Evolutionary conservation across 2,797 vertebrate species (phyloP).

Genomic region (Tapirus indicus): DNA sequence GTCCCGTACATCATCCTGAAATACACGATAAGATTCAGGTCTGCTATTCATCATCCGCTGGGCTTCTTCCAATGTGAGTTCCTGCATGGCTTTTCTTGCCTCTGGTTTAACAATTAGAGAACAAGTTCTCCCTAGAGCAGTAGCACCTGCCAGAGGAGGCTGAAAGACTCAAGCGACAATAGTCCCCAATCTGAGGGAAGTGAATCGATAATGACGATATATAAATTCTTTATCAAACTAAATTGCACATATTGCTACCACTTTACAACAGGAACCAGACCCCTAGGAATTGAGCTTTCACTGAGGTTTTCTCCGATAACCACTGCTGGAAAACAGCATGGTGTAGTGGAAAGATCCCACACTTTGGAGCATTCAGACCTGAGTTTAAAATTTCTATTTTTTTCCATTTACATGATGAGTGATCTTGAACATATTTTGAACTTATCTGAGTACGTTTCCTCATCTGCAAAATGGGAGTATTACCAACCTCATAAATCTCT

Average conservation of each 20-base stretch:
- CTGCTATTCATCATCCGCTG: slow-evolving; percentile 82
- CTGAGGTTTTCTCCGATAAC: slow-evolving; percentile 22
- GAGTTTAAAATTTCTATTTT: background rate
- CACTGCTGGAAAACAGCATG: background rate
- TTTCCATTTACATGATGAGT: background rate
- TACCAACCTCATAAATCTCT: background rate
- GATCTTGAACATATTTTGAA: slow-evolving; percentile 14
- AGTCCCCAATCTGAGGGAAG: background rate
- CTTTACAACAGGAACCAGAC: background rate
- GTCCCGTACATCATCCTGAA: slow-evolving; percentile 84
- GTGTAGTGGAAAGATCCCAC: background rate
- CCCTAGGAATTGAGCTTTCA: background rate
- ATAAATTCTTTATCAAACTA: slow-evolving; percentile 19
- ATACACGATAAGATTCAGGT: slow-evolving; percentile 83
- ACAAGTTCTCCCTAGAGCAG: background rate
- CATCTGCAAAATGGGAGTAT: slow-evolving; percentile 8
- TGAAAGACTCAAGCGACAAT: background rate
- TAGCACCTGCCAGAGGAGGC: background rate
- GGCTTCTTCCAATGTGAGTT: slow-evolving; percentile 45
- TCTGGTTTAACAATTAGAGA: slow-evolving; percentile 59
- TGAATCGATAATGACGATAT: background rate
- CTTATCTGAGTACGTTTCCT: background rate
- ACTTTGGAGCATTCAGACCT: background rate
- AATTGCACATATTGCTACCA: background rate
- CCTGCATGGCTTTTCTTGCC: slow-evolving; percentile 10